Evolutionary conservation across 2,888 invertebrate genomes (phyloP).

Genomic region (Sclerodermus sp.): DNA sequence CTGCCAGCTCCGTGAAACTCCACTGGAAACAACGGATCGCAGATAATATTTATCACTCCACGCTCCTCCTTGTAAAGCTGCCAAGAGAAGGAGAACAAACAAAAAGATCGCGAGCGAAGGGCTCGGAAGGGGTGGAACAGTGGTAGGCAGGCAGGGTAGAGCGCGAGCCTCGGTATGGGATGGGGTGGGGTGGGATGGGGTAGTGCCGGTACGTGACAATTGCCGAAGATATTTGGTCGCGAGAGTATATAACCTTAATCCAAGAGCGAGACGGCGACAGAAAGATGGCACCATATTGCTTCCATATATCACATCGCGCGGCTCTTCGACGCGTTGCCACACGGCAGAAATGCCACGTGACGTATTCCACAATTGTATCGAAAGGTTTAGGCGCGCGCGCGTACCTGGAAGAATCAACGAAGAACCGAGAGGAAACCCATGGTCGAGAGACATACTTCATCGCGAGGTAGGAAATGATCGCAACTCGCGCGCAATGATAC

Average conservation of each 20-base stretch:
- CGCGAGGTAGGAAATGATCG: too few relatives aligned
- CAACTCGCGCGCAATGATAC: too few relatives aligned
- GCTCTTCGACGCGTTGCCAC: constrained; percentile 28
- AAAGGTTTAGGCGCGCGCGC: too few relatives aligned
- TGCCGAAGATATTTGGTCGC: constrained; percentile 44
- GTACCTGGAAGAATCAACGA: too few relatives aligned
- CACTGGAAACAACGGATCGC: constrained; percentile 27
- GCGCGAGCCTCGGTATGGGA: too few relatives aligned
- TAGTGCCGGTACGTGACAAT: constrained; percentile 39
- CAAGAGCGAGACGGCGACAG: constrained; percentile 35
- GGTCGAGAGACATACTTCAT: too few relatives aligned
- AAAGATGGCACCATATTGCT: constrained; percentile 46
- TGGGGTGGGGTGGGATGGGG: constrained; percentile 16
- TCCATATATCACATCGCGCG: constrained; percentile 41
- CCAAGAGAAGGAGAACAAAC: constrained; percentile 4
- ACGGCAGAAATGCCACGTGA: too few relatives aligned
- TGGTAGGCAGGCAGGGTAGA: neutral
- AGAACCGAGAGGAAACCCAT: too few relatives aligned
- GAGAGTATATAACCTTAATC: constrained; percentile 46
- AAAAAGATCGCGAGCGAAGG: constrained; percentile 10
- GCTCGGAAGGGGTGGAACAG: constrained; percentile 2
- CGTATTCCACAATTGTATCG: too few relatives aligned
- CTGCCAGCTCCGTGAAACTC: neutral
- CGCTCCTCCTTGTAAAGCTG: constrained; percentile 8
- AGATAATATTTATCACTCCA: constrained; percentile 35